Percentiles rank a stretch among this genome's conserved stretches.
Conservation (phyloP, 2,888 invertebrate genomes). For the Nephrotoma flavescens region DNA sequence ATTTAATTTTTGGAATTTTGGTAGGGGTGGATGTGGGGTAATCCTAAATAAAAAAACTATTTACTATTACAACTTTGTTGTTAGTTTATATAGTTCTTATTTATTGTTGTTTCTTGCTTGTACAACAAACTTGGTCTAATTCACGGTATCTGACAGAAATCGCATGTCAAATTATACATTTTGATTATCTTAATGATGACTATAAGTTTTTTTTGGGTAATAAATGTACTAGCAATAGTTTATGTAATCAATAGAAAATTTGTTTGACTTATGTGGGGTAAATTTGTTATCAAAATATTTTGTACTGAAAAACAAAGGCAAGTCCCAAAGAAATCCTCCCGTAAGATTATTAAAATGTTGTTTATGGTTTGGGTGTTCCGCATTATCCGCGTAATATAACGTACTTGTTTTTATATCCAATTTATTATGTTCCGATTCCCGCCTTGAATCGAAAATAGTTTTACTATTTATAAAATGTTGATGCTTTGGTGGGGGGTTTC, state of each 20-base stretch:
- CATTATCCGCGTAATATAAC: no score
- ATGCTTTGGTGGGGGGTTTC: not conserved
- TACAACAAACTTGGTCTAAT: not conserved
- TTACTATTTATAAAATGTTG: not conserved
- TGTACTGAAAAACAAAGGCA: not conserved
- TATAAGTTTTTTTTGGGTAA: not conserved
- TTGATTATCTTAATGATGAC: not conserved
- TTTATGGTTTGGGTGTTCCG: not conserved
- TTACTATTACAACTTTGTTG: not conserved
- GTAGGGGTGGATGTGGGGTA: not conserved
- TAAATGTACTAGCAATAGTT: not conserved
- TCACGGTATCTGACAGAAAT: not conserved
- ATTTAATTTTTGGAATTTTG: not conserved
- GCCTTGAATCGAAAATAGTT: not conserved
- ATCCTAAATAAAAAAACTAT: not conserved
- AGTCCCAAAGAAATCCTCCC: not conserved
- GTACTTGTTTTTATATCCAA: no score
- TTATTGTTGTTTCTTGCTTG: not conserved
- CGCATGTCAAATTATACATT: not conserved
- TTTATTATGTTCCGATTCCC: no score
- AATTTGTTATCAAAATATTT: not conserved
- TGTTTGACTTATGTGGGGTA: not conserved
- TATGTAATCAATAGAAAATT: not conserved
- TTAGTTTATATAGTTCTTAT: not conserved
- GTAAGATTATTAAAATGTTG: not conserved